Evolutionary conservation across 1,140 invertebrate genomes (phyloP).

Genomic region (Drosophila pectinifera): DNA sequence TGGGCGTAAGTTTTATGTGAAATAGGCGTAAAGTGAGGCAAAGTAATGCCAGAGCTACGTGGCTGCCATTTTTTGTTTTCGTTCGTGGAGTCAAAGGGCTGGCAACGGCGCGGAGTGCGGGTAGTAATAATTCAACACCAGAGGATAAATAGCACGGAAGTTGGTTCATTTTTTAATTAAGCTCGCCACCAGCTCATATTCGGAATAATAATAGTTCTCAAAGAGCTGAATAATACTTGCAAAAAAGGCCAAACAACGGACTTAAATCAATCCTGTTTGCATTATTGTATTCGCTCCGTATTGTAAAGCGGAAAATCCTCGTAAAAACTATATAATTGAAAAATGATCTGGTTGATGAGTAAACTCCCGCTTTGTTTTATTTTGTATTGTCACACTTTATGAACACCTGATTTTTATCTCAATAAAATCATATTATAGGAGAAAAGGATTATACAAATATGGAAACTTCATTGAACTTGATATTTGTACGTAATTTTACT

Average conservation of each 20-base stretch:
- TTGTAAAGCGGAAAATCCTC: background rate
- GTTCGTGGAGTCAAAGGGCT: slow-evolving; percentile 1
- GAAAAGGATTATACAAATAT: too few species aligned
- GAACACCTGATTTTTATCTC: background rate
- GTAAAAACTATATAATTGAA: background rate
- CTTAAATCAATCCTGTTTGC: background rate
- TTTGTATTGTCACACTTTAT: background rate
- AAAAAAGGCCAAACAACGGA: too few species aligned
- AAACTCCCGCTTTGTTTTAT: background rate
- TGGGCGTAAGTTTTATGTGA: slow-evolving; percentile 60
- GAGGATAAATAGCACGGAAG: background rate
- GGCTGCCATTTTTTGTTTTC: slow-evolving; percentile 38
- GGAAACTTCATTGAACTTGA: too few species aligned
- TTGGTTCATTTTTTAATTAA: slow-evolving; percentile 8
- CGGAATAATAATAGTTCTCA: background rate
- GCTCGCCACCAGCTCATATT: background rate
- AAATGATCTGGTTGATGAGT: background rate
- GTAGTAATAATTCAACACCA: background rate
- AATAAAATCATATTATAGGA: too few species aligned
- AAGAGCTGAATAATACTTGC: background rate
- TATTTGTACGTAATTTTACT: too few species aligned
- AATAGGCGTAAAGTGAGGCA: slow-evolving; percentile 73
- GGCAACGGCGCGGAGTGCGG: background rate
- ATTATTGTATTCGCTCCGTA: background rate
- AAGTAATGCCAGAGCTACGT: slow-evolving; percentile 71